Percentiles rank a stretch among this genome's conserved stretches.
These are phyloP conservation scores for Lindbergichthys nudifrons DNA, from an alignment of 2,797 vertebrate genomes.

Conservation along the genomic window DNA sequence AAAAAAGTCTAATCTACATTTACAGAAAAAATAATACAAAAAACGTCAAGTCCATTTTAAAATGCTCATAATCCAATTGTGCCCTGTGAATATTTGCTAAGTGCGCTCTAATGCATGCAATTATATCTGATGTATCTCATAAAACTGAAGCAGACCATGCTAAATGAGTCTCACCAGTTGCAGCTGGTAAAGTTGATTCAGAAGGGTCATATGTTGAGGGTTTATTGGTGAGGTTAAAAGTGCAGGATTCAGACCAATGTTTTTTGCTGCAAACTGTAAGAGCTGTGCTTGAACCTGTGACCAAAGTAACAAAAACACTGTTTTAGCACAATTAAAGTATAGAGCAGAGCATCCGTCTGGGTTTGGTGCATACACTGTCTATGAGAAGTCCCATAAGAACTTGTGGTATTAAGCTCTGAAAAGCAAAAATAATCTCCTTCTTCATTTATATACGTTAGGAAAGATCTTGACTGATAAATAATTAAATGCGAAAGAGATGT, in stretches of 20 bases:
- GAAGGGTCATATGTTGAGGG: slow-evolving; percentile 99
- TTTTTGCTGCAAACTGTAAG: slow-evolving; percentile 99
- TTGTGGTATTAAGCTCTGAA: background rate
- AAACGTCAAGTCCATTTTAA: slow-evolving; percentile 3
- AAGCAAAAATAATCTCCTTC: background rate
- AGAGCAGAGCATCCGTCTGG: slow-evolving; percentile 5
- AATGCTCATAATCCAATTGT: background rate
- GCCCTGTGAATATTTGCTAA: background rate
- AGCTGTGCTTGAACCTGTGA: slow-evolving; percentile 99
- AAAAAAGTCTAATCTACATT: background rate
- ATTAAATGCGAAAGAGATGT: slow-evolving; percentile 18
- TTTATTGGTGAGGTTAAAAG: slow-evolving; percentile 99
- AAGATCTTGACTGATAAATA: slow-evolving; percentile 8
- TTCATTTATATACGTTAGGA: background rate
- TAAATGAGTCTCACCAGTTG: slow-evolving; percentile 92
- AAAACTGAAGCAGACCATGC: slow-evolving; percentile 2
- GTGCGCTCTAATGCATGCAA: background rate
- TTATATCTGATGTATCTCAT: background rate
- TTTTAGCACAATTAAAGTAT: background rate
- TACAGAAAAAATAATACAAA: background rate
- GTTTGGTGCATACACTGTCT: background rate
- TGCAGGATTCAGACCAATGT: slow-evolving; percentile 99
- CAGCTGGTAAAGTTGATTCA: slow-evolving; percentile 99
- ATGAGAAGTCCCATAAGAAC: background rate
- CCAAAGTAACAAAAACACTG: background rate